Evolutionary conservation across 1,140 invertebrate species (phyloP).

Genomic region (Tetranychus cinnabarinus): DNA sequence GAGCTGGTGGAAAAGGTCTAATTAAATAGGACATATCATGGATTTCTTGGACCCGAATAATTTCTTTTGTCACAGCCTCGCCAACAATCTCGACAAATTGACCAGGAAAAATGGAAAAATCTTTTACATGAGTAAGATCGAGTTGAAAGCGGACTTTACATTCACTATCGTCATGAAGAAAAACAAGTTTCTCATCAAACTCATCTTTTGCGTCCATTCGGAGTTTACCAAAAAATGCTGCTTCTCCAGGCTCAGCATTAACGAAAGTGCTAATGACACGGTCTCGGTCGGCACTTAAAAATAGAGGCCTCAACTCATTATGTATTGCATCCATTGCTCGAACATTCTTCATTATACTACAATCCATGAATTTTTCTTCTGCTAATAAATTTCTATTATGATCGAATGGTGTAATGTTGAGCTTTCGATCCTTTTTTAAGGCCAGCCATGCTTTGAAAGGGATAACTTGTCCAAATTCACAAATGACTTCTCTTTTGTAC

Average conservation of each 20-base stretch:
- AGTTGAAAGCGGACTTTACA: not conserved
- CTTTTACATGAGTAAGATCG: not conserved
- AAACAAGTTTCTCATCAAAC: not conserved
- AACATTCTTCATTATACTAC: not conserved
- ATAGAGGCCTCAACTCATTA: not conserved
- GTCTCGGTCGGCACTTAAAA: not conserved
- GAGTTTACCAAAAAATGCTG: not conserved
- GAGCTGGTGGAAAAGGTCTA: not conserved
- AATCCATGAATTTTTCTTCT: not conserved
- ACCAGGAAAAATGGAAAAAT: not conserved
- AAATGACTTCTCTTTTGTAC: no score
- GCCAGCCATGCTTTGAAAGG: no score
- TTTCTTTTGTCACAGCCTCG: not conserved
- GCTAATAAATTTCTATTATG: not conserved
- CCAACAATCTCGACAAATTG: not conserved
- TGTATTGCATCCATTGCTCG: not conserved
- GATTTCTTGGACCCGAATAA: not conserved
- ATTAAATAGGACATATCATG: not conserved
- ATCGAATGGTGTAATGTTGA: no score
- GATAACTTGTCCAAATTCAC: no score
- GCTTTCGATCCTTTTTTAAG: no score
- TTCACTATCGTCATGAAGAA: not conserved
- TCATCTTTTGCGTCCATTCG: not conserved
- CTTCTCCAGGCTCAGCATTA: not conserved
- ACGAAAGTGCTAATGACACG: not conserved